A percentile compares a stretch with the other conserved stretches of the same genome.
phyloP scores from a whole-genome alignment of 2,113 vertebrate species.

The Oncorhynchus gorbuscha region DNA sequence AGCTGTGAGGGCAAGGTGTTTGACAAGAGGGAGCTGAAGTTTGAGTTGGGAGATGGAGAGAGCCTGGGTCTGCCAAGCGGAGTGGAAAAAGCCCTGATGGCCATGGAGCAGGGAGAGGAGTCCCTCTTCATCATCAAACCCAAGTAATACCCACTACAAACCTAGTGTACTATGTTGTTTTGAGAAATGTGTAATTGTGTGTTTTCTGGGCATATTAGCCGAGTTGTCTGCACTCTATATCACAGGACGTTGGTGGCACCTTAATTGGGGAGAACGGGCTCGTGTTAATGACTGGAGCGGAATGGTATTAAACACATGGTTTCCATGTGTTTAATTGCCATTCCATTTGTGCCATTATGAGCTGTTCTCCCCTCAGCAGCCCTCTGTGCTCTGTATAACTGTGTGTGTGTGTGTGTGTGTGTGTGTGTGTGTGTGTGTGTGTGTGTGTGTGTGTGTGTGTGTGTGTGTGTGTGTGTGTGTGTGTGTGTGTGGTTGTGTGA shows the following conservation, averaged over 20 bases:
- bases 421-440: neutral
- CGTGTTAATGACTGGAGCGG: too few species aligned
- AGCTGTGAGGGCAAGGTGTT: conserved; percentile 76
- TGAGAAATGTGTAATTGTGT: neutral
- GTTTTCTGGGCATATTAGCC: neutral
- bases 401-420: neutral
- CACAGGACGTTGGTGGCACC: too few species aligned
- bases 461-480: neutral
- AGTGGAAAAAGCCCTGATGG: conserved; percentile 87
- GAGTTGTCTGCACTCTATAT: neutral
- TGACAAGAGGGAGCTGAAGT: conserved; percentile 86
- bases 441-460: neutral
- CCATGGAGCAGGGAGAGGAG: conserved; percentile 93
- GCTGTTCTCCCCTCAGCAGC: too few species aligned
- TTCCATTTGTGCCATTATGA: too few species aligned
- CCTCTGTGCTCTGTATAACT: neutral
- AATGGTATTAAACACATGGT: too few species aligned
- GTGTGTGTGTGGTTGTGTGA: neutral
- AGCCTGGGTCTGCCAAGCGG: conserved; percentile 82
- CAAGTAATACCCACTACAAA: conserved; percentile 73
- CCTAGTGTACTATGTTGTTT: neutral
- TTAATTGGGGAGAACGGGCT: too few species aligned
- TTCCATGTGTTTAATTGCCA: too few species aligned
- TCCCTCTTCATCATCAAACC: conserved; percentile 85
- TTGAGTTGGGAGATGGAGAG: conserved; percentile 91